Base-by-base conservation (phyloP, 2,797 vertebrate species). In the Leucoraja ocellata region DNA sequence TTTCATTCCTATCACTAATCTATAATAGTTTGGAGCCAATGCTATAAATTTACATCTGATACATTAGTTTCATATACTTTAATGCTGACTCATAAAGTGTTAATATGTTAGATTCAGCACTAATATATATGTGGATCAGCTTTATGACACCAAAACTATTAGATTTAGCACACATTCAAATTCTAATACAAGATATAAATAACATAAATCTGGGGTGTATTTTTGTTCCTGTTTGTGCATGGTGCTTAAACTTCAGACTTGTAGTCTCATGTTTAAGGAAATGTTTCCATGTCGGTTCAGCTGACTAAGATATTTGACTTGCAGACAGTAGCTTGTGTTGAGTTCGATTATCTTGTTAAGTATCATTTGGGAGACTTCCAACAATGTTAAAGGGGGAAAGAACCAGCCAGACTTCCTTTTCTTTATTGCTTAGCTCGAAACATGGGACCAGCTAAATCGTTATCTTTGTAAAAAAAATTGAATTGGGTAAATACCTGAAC, bases 91-190 rank as follows among this genome's bases (percentile, higher is more conserved):
- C n/a, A 36, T 16, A 88, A 65, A 88, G n/a, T 88, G 61, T 88
- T 68, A 65, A 36, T 2, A 32, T 68, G n/a, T 68, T 68, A 32
- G 84, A 32, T 88, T 68, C 7, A 68, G 84, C 4, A 2, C 61
- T 68, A 88, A 88, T n/a, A 61, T 86, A 63, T n/a, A 86, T 14
- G 28, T n/a, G 58, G 13, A 88, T 68, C 84, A 88, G 63, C 65
- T 11, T 63, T 68, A 0, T 10, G 7, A 88, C 61, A 36, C 61
- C 63, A 88, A 63, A 88, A 84, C 36, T 23, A 32, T 21, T 88
- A 36, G 21, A 88, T 36, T 68, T 68, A 88, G 13, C 54, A 63
- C 28, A 63, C 0, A 68, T 18, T 68, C 61, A 36, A n/a, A 68
- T 65, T 88, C 18, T 21, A 84, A 61, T 84, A 36, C n/a, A 36